Base-by-base conservation (phyloP, 2,888 invertebrate genomes). In the Orthosia incerta region DNA sequence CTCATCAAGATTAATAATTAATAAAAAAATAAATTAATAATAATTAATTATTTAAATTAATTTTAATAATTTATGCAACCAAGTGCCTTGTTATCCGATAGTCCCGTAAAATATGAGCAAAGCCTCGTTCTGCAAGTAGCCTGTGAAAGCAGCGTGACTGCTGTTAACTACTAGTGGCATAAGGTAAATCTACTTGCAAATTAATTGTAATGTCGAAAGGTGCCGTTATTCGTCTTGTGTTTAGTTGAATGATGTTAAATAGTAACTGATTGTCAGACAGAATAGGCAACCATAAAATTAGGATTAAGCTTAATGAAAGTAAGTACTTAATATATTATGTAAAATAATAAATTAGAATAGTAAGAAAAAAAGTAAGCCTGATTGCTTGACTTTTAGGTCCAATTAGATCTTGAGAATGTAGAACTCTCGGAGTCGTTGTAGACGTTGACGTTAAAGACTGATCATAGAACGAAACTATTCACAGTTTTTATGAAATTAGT, bases 371-470 rank as follows among this genome's bases (percentile, higher is more conserved):
- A 26, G 20, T 57, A 13, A 20, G 39, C 46, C 16, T 26, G 9
- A 9, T 39, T 39, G 31, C 31, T 65, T 23, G 20, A 12, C 4
- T 59, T 57, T n/a, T 57, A 3, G 13, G 57, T 59, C 57, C 57
- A 46, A 23, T 53, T 60, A 23, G 4, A 4, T 55, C 23, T 23
- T 45, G 31, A 57, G 31, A 45, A 20, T 20, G n/a, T 60, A 15
- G 39, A 60, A 3, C 9, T 46, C 2, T 50, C 57, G 26, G 45
- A 23, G 11, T 31, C 15, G 18, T 16, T 7, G 39, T 45, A 53
- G 4, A 51, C 46, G n/a, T 69, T 51, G 45, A 56, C 15, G 20
- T 20, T 61, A 4, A 65, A 79, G 76, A 77, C 73, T 76, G 76
- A 76, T 5, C 13, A 70, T 57, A 26, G 16, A 76, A 50, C 15